A percentile compares a stretch with the other conserved stretches of the same genome.
phyloP scores from a whole-genome alignment of 2,113 vertebrate genomes.

The Pithys albifrons region DNA sequence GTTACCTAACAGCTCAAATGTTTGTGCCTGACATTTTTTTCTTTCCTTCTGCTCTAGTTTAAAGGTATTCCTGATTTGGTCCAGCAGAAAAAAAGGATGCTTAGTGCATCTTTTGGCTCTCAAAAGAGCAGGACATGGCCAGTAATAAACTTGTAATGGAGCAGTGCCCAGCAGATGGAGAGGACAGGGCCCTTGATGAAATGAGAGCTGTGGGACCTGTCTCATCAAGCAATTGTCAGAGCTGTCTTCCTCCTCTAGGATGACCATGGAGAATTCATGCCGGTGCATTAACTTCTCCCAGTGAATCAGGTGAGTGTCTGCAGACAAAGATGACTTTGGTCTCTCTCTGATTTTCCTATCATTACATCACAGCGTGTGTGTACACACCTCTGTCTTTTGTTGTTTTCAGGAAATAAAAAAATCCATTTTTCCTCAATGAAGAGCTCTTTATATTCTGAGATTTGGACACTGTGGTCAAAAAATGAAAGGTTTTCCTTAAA shows the following conservation, averaged over 20 bases:
- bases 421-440: not conserved
- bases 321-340: not conserved
- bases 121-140: not conserved
- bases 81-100: not conserved
- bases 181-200: not conserved
- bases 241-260: not conserved
- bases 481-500: conserved; percentile 21
- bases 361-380: not conserved
- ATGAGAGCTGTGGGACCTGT: not conserved
- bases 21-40: not conserved
- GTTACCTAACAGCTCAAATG: not conserved
- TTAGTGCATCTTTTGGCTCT: not conserved
- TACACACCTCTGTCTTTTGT: not conserved
- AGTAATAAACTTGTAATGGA: not conserved
- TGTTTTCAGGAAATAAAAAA: not conserved
- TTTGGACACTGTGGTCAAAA: not conserved
- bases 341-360: not conserved
- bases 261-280: not conserved
- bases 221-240: not conserved
- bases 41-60: not conserved
- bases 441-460: not conserved
- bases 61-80: not conserved
- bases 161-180: not conserved
- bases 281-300: not conserved
- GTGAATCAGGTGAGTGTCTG: not conserved